These are phyloP conservation scores for Micromys minutus DNA, from an alignment of 2,113 vertebrate species.

Conservation along the genomic window DNA sequence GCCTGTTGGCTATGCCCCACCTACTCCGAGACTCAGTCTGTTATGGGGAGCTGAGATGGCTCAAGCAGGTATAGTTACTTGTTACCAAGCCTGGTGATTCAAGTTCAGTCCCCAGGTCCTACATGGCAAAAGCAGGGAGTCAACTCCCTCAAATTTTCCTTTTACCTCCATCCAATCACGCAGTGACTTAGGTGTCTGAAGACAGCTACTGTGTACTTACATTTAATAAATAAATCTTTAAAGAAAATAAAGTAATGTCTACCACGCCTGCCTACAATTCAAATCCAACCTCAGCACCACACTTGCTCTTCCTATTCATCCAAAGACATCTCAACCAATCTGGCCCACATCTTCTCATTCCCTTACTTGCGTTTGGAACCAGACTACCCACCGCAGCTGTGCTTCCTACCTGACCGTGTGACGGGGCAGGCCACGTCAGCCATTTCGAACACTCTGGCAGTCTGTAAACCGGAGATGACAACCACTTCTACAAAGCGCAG, in stretches of 20 bases:
- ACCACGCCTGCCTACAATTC: background rate
- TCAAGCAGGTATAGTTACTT: background rate
- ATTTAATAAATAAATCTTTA: too few species aligned
- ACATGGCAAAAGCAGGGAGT: background rate
- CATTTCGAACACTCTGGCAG: background rate
- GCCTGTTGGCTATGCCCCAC: background rate
- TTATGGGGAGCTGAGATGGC: background rate
- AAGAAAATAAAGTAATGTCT: background rate
- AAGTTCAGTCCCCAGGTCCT: background rate
- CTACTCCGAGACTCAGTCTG: background rate
- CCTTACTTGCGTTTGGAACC: background rate
- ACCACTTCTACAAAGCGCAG: conserved; percentile 9
- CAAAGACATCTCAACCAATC: background rate
- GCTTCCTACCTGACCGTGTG: background rate
- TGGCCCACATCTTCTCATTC: background rate
- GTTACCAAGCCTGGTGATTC: background rate
- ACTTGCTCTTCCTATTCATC: background rate
- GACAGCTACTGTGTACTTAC: too few species aligned
- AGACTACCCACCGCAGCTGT: background rate
- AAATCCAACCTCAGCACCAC: too few species aligned
- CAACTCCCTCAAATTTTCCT: background rate
- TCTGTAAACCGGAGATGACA: conserved; percentile 39
- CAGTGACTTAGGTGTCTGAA: too few species aligned
- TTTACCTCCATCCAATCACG: background rate
- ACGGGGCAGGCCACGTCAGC: background rate